A percentile compares a stretch with the other conserved stretches of the same genome.
These are phyloP conservation scores for Mormyrus iriodes DNA, from an alignment of 2,113 vertebrate genomes.

Conservation along the genomic window DNA sequence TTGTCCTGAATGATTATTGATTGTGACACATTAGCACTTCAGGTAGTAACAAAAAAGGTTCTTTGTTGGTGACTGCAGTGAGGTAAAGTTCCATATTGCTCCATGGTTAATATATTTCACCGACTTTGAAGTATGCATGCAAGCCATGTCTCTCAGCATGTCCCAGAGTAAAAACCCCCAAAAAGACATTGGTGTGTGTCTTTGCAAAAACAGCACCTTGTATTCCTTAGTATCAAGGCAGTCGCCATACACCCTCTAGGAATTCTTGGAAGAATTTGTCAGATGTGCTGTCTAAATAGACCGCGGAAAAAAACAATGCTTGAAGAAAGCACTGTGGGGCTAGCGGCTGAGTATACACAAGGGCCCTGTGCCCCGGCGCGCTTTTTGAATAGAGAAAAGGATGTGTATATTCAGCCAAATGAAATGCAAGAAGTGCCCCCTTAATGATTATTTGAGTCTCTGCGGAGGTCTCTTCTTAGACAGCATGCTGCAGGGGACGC, in stretches of 20 bases:
- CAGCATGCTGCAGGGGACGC: neutral
- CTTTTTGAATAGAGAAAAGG: neutral
- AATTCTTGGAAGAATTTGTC: neutral
- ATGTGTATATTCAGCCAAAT: neutral
- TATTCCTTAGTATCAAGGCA: neutral
- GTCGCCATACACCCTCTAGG: neutral
- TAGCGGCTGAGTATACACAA: neutral
- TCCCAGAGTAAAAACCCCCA: neutral
- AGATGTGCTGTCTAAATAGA: neutral
- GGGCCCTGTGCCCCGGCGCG: neutral
- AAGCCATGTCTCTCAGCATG: neutral
- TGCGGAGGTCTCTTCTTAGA: neutral
- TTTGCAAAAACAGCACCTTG: neutral
- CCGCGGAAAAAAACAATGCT: neutral
- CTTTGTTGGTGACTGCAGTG: neutral
- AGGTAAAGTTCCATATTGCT: neutral
- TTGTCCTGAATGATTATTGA: no score
- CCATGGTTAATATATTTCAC: neutral
- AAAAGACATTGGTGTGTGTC: neutral
- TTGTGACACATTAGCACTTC: neutral
- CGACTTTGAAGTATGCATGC: neutral
- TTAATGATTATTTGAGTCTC: conserved; percentile 5
- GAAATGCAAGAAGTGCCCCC: neutral
- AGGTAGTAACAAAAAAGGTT: neutral
- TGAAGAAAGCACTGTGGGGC: neutral